Evolutionary conservation across 64 coral and sea anemone genomes (phyloP), one percentile per base, ranked within the genome.

Genomic region (Pachyseris speciosa): DNA sequence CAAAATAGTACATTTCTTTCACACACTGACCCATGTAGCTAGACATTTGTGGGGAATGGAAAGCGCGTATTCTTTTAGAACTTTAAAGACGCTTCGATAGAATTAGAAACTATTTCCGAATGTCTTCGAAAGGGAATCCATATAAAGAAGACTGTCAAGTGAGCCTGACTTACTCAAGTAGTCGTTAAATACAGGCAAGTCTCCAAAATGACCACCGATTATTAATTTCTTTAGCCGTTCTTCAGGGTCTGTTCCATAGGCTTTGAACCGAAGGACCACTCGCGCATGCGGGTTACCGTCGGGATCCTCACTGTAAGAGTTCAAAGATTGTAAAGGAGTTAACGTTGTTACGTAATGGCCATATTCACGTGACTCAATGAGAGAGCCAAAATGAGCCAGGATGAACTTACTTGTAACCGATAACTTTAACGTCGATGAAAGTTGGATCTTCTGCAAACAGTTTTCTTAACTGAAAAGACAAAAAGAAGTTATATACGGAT

Each of bases 101-200:
- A n/a, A n/a, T n/a, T n/a, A n/a, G n/a, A n/a, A n/a, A n/a, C n/a
- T n/a, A n/a, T n/a, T n/a, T n/a, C n/a, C n/a, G n/a, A n/a, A n/a
- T n/a, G n/a, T n/a, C n/a, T n/a, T n/a, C n/a, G n/a, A n/a, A n/a
- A n/a, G n/a, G n/a, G n/a, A n/a, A n/a, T n/a, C n/a, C n/a, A n/a
- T n/a, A n/a, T 3, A 28, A 47, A 3, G 9, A 34, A 63, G 5
- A 31, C 30, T 4, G 9, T 7, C 10, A 42, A 24, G 2, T 44
- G 9, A 7, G 10, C 9, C 32, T 5, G 16, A 80, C 74, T 80
- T 84, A 91, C 89, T 91, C 37, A 91, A 25, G 9, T 84, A 84
- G 37, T 84, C 67, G 8, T 71, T 81, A 15, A 91, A 91, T 51
- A 91, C 41, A 3, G 80, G 67, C 11, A 91, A 37, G 13, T 91